These are phyloP conservation scores for Drosophila pegasa DNA, from an alignment of 2,888 invertebrate species.

Conservation along the genomic window DNA sequence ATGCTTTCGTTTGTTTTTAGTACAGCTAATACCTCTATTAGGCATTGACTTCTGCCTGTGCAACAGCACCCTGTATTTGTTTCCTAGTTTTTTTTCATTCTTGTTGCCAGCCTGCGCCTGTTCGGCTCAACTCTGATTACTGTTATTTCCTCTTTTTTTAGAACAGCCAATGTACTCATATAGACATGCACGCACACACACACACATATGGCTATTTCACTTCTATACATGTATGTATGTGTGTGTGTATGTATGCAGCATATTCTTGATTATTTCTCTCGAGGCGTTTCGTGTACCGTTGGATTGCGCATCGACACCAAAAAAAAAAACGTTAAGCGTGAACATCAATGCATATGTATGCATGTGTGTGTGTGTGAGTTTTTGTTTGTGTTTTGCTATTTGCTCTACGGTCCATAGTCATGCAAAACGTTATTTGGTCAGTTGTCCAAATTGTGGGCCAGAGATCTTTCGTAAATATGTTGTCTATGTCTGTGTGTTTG, in stretches of 20 bases:
- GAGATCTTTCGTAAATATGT: conserved; percentile 41
- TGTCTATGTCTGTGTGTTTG: conserved; percentile 1
- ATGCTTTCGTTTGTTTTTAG: not conserved
- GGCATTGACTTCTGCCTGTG: not conserved
- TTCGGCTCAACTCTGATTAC: conserved; percentile 12
- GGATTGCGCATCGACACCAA: conserved; percentile 49
- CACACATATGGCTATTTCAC: conserved; percentile 3
- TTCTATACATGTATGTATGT: conserved; percentile 3
- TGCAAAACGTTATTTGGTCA: conserved; percentile 66
- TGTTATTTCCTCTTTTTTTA: conserved; percentile 15
- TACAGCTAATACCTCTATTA: conserved; percentile 1
- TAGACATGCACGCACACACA: conserved; percentile 4
- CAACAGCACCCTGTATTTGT: not conserved
- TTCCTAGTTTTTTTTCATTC: not conserved
- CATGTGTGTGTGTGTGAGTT: conserved; percentile 3
- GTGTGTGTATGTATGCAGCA: conserved; percentile 16
- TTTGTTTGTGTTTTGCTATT: conserved; percentile 57
- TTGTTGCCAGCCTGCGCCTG: conserved; percentile 2
- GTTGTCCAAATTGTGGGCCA: conserved; percentile 51
- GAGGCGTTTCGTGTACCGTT: conserved; percentile 59
- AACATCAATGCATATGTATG: conserved; percentile 1
- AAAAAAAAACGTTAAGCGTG: conserved; percentile 19
- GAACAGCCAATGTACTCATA: not conserved
- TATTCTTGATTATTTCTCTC: conserved; percentile 59
- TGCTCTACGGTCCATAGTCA: conserved; percentile 65